Conservation (phyloP, 2,797 vertebrate genomes). For the Epinephelus malabaricus region DNA sequence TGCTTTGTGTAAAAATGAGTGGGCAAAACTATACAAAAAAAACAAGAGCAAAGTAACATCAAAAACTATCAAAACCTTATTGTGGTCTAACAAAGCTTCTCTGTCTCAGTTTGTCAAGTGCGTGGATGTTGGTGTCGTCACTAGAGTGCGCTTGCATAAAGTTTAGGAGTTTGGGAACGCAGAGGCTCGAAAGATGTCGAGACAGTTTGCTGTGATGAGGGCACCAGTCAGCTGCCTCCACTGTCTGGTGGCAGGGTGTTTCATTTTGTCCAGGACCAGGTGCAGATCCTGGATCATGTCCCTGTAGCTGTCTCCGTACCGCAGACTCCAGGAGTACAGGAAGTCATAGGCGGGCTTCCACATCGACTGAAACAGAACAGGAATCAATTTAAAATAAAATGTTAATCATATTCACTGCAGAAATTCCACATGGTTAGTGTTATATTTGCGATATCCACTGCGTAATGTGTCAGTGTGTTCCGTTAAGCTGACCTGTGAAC, state of each 20-base stretch:
- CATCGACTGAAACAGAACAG: constrained; percentile 88
- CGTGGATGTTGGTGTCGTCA: neutral
- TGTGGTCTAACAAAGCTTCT: constrained; percentile 32
- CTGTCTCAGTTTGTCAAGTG: constrained; percentile 13
- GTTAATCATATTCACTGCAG: neutral
- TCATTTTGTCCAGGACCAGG: constrained; percentile 95
- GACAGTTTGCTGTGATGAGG: constrained; percentile 93
- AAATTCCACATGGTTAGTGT: neutral
- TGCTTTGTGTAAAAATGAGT: neutral
- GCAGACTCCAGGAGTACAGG: constrained; percentile 93
- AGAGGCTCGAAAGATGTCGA: constrained; percentile 88
- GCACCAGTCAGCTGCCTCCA: constrained; percentile 95
- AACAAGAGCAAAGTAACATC: constrained; percentile 34
- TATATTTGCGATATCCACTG: neutral
- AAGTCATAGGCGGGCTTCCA: constrained; percentile 99
- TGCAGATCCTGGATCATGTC: constrained; percentile 97
- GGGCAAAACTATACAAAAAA: constrained; percentile 2
- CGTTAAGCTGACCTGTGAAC: constrained; percentile 86
- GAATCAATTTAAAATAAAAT: neutral
- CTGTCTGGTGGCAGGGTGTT: constrained; percentile 92
- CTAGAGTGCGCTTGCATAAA: neutral
- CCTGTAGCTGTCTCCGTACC: constrained; percentile 91
- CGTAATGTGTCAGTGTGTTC: neutral
- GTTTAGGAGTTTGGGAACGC: constrained; percentile 84
- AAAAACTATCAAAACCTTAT: neutral